phyloP scores from a whole-genome alignment of 2,888 invertebrate species.

The Tenthredo distinguenda region DNA sequence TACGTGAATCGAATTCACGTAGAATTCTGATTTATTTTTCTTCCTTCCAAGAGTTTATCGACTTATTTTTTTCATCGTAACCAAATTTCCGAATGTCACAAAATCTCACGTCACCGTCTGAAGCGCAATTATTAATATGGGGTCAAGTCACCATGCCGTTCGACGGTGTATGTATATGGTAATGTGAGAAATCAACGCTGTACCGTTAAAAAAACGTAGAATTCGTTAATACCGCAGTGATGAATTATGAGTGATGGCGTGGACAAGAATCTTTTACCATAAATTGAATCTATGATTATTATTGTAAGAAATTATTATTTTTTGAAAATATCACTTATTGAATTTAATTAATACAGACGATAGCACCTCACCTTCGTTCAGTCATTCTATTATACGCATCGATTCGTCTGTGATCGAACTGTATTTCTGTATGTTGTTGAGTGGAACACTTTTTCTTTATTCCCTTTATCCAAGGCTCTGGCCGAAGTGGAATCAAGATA shows the following conservation, averaged over 20 bases:
- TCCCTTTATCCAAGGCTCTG: background rate
- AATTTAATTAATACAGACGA: background rate
- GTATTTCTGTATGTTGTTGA: too few species aligned
- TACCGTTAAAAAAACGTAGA: background rate
- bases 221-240: background rate
- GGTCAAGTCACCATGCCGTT: background rate
- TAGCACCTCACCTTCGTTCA: background rate
- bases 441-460: background rate
- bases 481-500: background rate
- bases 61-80: background rate
- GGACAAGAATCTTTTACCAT: background rate
- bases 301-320: background rate
- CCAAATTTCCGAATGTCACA: background rate
- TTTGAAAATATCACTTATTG: background rate
- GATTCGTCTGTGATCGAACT: background rate
- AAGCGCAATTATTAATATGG: background rate
- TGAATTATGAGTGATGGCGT: conserved; percentile 5
- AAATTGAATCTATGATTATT: background rate
- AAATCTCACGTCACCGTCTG: background rate
- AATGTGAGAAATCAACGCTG: background rate
- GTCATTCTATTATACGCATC: background rate
- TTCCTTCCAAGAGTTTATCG: background rate
- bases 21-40: background rate
- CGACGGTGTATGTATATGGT: background rate
- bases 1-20: background rate